Conservation (phyloP, 1,140 invertebrate species). For the Lepidostoma basale region DNA sequence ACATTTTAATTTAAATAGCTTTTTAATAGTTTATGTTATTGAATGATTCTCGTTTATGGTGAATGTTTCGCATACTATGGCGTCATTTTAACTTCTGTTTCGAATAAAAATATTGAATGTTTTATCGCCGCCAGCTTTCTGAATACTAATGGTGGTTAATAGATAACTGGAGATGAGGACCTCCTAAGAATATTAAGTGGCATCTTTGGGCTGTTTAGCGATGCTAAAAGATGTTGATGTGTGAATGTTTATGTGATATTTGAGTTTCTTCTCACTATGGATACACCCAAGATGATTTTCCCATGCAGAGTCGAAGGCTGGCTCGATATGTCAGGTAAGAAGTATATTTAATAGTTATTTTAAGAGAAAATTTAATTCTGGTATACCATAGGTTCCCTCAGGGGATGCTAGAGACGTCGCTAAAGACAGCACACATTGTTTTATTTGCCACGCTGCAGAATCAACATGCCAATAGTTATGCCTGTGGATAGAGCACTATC, state of each 20-base stretch:
- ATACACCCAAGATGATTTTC: conserved; percentile 51
- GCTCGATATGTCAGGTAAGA: conserved; percentile 73
- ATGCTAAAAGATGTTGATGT: too few species aligned
- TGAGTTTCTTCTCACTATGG: background rate
- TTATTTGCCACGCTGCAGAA: too few species aligned
- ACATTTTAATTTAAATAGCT: too few species aligned
- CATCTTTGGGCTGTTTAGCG: background rate
- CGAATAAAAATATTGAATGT: too few species aligned
- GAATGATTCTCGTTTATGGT: too few species aligned
- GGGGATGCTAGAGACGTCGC: too few species aligned
- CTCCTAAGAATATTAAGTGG: conserved; percentile 2
- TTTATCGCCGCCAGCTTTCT: conserved; percentile 2
- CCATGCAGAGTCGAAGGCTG: conserved; percentile 74
- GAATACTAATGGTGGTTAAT: conserved; percentile 1
- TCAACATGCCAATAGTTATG: too few species aligned
- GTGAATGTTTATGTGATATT: background rate
- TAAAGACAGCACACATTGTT: too few species aligned
- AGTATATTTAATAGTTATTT: too few species aligned
- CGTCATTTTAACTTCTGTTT: background rate
- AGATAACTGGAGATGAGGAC: background rate
- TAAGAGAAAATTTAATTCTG: too few species aligned
- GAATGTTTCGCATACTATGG: background rate
- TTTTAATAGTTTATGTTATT: background rate
- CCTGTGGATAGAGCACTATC: too few species aligned
- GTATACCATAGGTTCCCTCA: too few species aligned